phyloP scores from a whole-genome alignment of 2,113 vertebrate species.

The Rhinopithecus roxellana region DNA sequence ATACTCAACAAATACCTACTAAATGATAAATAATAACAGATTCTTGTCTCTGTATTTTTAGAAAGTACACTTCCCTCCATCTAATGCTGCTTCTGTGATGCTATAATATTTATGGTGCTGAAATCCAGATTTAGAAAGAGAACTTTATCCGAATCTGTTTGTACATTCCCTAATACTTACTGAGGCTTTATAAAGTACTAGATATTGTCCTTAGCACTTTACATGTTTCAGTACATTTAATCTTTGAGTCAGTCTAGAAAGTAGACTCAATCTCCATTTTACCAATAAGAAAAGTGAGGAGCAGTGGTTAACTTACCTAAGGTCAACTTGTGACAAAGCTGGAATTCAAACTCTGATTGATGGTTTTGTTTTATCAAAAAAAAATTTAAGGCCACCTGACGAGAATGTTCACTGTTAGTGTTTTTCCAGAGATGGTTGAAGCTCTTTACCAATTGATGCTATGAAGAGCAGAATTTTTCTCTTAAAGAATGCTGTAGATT shows the following conservation, averaged over 20 bases:
- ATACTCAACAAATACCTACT: neutral
- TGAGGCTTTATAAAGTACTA: neutral
- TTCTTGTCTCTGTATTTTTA: neutral
- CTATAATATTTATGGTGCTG: neutral
- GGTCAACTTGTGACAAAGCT: neutral
- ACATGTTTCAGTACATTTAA: neutral
- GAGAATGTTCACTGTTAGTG: neutral
- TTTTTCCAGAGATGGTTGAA: neutral
- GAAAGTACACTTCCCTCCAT: neutral
- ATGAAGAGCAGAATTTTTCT: neutral
- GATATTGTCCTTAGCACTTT: neutral
- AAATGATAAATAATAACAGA: neutral
- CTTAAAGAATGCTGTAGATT: neutral
- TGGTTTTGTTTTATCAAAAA: neutral
- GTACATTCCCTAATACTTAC: neutral
- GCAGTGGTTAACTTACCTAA: neutral
- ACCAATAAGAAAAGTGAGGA: neutral
- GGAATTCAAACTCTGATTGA: neutral
- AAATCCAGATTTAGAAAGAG: neutral
- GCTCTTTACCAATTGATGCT: neutral
- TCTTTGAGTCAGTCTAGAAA: neutral
- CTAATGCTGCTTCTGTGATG: neutral
- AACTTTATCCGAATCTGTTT: neutral
- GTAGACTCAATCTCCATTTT: neutral
- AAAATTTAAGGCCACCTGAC: neutral